Evolutionary conservation across 2,113 vertebrate genomes (phyloP).

Genomic region (Rhadina sibilatrix): DNA sequence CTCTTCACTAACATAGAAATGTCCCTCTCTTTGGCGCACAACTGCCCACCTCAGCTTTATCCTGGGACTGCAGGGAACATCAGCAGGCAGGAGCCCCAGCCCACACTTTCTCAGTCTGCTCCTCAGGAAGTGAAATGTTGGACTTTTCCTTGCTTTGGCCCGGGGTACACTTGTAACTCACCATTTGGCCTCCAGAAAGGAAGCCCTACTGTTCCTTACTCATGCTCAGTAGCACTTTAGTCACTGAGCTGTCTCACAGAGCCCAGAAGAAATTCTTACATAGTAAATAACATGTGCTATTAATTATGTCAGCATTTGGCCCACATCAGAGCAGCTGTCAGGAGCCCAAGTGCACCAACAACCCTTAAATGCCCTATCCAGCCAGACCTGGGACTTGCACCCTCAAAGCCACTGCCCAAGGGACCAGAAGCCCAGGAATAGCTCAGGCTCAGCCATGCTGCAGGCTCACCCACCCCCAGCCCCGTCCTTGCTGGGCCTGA

Average conservation of each 20-base stretch:
- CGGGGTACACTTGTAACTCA: neutral
- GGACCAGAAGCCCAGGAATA: neutral
- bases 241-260: neutral
- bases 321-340: neutral
- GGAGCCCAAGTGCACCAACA: neutral
- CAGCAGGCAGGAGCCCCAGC: neutral
- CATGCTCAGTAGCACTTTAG: neutral
- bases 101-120: neutral
- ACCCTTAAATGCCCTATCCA: neutral
- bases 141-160: neutral
- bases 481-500: neutral
- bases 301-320: neutral
- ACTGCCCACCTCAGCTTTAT: neutral
- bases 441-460: neutral
- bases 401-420: neutral
- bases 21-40: neutral
- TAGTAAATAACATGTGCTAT: neutral
- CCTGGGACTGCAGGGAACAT: neutral
- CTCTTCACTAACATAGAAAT: neutral
- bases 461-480: fast-evolving
- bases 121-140: neutral
- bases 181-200: neutral
- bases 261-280: neutral
- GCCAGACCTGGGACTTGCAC: neutral
- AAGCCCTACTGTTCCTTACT: neutral